Conservation (phyloP, 2,888 invertebrate genomes). For the Apamea crenata region DNA sequence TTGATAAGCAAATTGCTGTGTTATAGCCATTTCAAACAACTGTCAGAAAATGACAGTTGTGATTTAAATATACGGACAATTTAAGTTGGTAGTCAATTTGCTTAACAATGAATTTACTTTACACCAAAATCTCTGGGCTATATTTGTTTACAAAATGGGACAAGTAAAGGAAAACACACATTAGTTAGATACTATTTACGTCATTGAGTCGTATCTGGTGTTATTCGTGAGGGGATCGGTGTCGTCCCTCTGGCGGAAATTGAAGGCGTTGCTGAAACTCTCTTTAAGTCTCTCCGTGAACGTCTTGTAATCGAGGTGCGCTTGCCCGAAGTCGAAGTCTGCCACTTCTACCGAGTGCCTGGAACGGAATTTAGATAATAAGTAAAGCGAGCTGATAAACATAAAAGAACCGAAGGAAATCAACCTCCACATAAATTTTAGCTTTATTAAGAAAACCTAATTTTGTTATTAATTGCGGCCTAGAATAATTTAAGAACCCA, state of each 20-base stretch:
- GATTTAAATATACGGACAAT: not conserved
- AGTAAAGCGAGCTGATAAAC: no score
- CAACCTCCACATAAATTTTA: no score
- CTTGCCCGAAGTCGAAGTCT: constrained; percentile 96
- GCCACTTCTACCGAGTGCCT: constrained; percentile 96
- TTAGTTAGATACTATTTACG: constrained; percentile 72
- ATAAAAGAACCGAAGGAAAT: no score
- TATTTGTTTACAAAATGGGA: constrained; percentile 40
- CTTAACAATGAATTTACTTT: not conserved
- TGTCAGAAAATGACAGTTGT: not conserved
- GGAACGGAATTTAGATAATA: constrained; percentile 67
- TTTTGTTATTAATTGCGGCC: no score
- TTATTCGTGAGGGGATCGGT: constrained; percentile 84
- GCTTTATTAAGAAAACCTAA: no score
- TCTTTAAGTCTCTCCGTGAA: constrained; percentile 95
- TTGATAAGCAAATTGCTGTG: not conserved
- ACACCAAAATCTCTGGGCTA: not conserved
- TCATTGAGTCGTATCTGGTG: constrained; percentile 91
- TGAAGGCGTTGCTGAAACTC: constrained; percentile 91
- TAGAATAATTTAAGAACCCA: no score
- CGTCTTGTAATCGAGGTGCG: constrained; percentile 96
- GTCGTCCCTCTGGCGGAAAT: constrained; percentile 82
- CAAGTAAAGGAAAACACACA: not conserved
- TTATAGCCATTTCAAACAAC: not conserved
- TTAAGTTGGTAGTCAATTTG: not conserved